Evolutionary conservation across 2,888 invertebrate species (phyloP).

Genomic region (Acrobasis suavella): DNA sequence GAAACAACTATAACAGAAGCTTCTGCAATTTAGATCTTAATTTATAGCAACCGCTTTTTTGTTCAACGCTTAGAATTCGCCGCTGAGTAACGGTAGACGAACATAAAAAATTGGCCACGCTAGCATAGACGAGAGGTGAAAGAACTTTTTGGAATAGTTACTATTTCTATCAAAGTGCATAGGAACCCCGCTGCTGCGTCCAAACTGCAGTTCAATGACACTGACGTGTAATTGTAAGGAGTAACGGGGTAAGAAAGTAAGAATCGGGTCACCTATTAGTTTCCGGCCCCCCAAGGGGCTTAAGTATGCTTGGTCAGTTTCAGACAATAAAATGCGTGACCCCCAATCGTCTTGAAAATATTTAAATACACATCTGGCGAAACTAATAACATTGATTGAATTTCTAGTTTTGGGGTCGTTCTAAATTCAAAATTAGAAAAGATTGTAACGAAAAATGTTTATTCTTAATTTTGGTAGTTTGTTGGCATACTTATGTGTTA

Average conservation of each 20-base stretch:
- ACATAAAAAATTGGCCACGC: conserved; percentile 49
- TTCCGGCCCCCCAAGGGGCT: conserved; percentile 63
- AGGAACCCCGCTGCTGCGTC: conserved; percentile 67
- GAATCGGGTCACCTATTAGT: conserved; percentile 71
- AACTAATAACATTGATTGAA: conserved; percentile 28
- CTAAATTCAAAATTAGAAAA: conserved; percentile 4
- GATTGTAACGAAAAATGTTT: background rate
- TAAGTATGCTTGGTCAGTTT: conserved; percentile 75
- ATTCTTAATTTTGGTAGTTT: too few relatives aligned
- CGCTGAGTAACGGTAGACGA: conserved; percentile 18
- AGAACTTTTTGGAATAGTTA: conserved; percentile 46
- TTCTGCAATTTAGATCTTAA: conserved; percentile 5
- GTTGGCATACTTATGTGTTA: too few relatives aligned
- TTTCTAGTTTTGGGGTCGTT: conserved; percentile 20
- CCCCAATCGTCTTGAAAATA: conserved; percentile 55
- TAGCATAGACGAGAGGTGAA: conserved; percentile 34
- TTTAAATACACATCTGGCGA: conserved; percentile 60
- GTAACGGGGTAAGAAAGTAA: conserved; percentile 60
- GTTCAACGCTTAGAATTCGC: conserved; percentile 6
- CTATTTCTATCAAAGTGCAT: conserved; percentile 50
- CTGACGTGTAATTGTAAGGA: conserved; percentile 68
- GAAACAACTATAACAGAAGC: conserved; percentile 9
- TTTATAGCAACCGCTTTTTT: conserved; percentile 15
- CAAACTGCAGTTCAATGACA: conserved; percentile 75
- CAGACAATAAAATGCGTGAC: conserved; percentile 68